Conservation (phyloP, 1,140 invertebrate genomes). For the Penaeus indicus region DNA sequence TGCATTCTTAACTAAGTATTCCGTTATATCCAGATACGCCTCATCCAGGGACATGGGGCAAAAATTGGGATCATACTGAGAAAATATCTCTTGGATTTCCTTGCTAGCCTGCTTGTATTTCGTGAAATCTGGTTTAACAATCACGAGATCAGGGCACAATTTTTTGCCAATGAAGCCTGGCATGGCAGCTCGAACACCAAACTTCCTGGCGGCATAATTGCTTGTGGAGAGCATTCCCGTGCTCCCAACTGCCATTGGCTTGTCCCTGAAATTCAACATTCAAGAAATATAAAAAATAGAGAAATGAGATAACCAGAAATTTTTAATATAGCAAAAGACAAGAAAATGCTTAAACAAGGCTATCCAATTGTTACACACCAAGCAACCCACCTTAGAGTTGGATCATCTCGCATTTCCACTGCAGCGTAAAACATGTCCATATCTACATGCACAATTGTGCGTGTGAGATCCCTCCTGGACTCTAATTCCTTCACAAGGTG, state of each 20-base stretch:
- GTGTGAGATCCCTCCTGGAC: slow-evolving; percentile 70
- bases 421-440: slow-evolving; percentile 80
- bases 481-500: slow-evolving; percentile 43
- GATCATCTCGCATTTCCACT: slow-evolving; percentile 79
- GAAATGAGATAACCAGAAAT: too few species aligned
- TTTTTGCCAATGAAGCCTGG: slow-evolving; percentile 81
- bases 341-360: too few species aligned
- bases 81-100: slow-evolving; percentile 69
- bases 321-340: too few species aligned
- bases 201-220: slow-evolving; percentile 78
- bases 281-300: too few species aligned
- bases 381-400: slow-evolving; percentile 70
- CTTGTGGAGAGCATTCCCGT: slow-evolving; percentile 78
- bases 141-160: slow-evolving; percentile 76
- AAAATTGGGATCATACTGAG: slow-evolving; percentile 76
- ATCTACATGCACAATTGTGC: slow-evolving; percentile 78
- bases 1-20: slow-evolving; percentile 69
- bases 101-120: slow-evolving; percentile 75
- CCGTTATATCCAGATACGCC: slow-evolving; percentile 77
- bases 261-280: slow-evolving; percentile 67
- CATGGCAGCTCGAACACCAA: slow-evolving; percentile 80
- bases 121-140: slow-evolving; percentile 75
- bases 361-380: neutral
- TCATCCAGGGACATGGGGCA: slow-evolving; percentile 77
- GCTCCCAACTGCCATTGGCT: slow-evolving; percentile 79